These are phyloP conservation scores for Vipera ursinii DNA, from an alignment of 2,797 vertebrate genomes.

Conservation along the genomic window DNA sequence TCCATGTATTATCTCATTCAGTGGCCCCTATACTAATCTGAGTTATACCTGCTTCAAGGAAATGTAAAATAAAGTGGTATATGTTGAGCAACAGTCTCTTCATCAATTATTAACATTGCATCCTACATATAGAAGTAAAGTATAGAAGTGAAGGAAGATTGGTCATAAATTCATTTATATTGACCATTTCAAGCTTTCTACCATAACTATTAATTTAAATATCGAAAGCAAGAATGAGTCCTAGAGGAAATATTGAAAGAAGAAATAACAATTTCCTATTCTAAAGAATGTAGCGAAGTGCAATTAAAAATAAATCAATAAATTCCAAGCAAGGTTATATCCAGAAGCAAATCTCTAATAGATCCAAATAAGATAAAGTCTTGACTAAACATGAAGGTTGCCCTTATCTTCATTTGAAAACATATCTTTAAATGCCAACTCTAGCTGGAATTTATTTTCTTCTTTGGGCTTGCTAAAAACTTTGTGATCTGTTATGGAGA, in stretches of 20 bases:
- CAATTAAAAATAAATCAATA: not conserved
- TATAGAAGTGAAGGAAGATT: not conserved
- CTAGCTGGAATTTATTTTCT: not conserved
- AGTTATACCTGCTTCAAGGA: not conserved
- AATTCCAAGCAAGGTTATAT: slow-evolving; percentile 12
- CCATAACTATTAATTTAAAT: not conserved
- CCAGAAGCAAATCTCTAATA: slow-evolving; percentile 1
- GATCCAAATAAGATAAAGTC: not conserved
- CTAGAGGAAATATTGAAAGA: not conserved
- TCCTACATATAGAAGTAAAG: not conserved
- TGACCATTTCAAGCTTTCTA: not conserved
- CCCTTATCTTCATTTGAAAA: not conserved
- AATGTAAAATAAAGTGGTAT: not conserved
- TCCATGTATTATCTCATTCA: not conserved
- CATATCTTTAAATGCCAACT: not conserved
- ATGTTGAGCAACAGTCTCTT: not conserved
- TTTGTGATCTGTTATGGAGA: not conserved
- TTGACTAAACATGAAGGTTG: slow-evolving; percentile 37
- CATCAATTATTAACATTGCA: not conserved
- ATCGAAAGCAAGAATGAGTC: not conserved
- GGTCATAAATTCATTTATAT: not conserved
- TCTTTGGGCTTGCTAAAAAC: not conserved
- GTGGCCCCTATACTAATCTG: not conserved
- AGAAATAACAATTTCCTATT: not conserved
- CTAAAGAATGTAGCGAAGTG: not conserved